Evolutionary conservation across 1,140 invertebrate species (phyloP).

Genomic region (Halesus radiatus): DNA sequence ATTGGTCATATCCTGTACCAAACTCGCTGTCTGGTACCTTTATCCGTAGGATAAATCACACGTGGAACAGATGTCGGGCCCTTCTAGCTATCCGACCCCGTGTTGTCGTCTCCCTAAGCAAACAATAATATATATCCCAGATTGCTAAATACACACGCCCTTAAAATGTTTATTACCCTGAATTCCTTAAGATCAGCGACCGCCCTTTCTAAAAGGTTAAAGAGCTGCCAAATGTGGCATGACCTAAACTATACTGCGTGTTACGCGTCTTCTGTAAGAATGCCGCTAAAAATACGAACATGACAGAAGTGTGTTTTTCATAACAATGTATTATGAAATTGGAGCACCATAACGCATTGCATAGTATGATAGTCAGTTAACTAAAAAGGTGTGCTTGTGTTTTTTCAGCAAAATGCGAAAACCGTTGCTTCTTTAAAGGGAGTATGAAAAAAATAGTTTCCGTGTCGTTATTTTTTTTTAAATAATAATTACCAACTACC

Average conservation of each 20-base stretch:
- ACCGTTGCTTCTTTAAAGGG: neutral
- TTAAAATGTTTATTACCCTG: slow-evolving; percentile 27
- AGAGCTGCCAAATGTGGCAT: slow-evolving; percentile 28
- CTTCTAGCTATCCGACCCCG: slow-evolving; percentile 13
- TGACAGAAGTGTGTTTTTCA: neutral
- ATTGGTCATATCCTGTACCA: slow-evolving; percentile 25
- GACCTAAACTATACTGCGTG: slow-evolving; percentile 20
- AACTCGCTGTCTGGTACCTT: neutral
- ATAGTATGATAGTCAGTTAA: neutral
- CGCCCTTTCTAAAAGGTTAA: slow-evolving; percentile 25
- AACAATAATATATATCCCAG: slow-evolving; percentile 35
- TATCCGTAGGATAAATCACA: slow-evolving; percentile 36
- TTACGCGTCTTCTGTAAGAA: neutral
- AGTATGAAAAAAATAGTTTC: neutral
- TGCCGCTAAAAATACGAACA: neutral
- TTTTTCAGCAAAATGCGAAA: neutral
- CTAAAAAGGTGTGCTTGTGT: neutral
- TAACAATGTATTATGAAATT: neutral
- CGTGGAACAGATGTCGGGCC: slow-evolving; percentile 43
- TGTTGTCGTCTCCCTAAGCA: slow-evolving; percentile 38
- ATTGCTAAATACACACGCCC: slow-evolving; percentile 36
- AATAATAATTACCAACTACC: too few relatives aligned
- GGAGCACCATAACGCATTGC: neutral
- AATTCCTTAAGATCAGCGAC: slow-evolving; percentile 13
- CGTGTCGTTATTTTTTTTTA: too few relatives aligned